Percentiles rank a stretch among this genome's conserved stretches.
Evolutionary conservation across 2,888 invertebrate species (phyloP).

Genomic region (Diarsia rubi): DNA sequence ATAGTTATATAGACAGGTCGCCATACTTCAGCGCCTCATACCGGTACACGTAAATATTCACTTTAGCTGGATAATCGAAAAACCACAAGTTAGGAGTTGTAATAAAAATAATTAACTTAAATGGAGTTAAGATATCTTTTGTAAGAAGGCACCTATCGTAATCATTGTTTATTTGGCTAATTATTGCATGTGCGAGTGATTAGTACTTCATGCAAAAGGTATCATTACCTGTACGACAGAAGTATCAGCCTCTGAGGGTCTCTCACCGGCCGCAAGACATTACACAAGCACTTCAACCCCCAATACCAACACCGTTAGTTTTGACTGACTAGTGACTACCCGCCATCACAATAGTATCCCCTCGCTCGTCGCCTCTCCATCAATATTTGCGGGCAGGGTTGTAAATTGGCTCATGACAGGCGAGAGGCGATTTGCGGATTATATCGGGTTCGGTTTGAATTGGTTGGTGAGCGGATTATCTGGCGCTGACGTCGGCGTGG

Average conservation of each 20-base stretch:
- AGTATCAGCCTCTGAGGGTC: too few relatives aligned
- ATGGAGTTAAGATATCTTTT: background rate
- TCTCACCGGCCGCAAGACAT: background rate
- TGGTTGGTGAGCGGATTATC: constrained; percentile 32
- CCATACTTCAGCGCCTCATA: background rate
- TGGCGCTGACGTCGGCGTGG: constrained; percentile 21
- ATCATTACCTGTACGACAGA: background rate
- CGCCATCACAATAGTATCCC: background rate
- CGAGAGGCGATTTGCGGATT: constrained; percentile 29
- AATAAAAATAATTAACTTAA: background rate
- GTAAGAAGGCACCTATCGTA: background rate
- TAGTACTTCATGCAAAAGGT: background rate
- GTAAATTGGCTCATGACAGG: constrained; percentile 37
- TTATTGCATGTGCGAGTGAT: background rate
- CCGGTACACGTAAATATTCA: background rate
- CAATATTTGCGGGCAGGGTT: constrained; percentile 21
- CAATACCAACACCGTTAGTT: background rate
- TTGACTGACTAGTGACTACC: background rate
- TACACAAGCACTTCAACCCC: background rate
- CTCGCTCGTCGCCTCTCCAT: background rate
- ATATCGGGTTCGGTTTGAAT: constrained; percentile 32
- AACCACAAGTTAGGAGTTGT: background rate
- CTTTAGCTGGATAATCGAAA: background rate
- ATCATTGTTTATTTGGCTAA: background rate
- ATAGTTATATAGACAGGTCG: background rate